Base-by-base conservation (phyloP, 2,797 vertebrate species). In the Neosilurus mollespiculum region DNA sequence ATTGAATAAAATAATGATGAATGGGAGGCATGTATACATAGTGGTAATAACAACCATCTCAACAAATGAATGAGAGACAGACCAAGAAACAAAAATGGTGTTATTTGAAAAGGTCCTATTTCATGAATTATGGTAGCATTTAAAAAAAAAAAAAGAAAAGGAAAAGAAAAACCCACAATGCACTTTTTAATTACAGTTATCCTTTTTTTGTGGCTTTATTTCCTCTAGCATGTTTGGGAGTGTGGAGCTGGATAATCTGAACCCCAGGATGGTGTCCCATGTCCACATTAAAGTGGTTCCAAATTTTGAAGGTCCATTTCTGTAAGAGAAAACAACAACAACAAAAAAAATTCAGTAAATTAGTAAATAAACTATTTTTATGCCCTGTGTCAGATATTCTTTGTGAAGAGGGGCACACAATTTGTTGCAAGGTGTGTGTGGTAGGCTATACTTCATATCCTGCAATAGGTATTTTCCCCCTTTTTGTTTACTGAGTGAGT, bases 251-350 rank as follows among this genome's bases (percentile, higher is more conserved):
- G 92, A 93, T 75, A 85, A 82, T 66, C 90, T 95, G 72, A 92
- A 93, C 83, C 93, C 93, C 11, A 84, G 84, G 70, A 92, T 89
- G 84, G 93, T 95, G 85, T 80, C 93, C 76, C 86, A 93, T 70
- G 92, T 95, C 89, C 93, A 95, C 90, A 93, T 95, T 71, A 94
- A 93, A 81, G 93, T 95, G 90, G 92, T 93, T 82, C 81, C 93
- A 83, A 92, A 93, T 73, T 85, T 91, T 5, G 89, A 92, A 0
- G 95, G 94, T 61, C 94, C 94, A 0, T 86, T 90, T 22, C 78
- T 92, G 94, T 95, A 85, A 92, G 93, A 30, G 87, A 56, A 11
- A 71, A 53, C n/a, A n/a, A n/a, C n/a, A n/a, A n/a, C n/a, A n/a
- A n/a, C n/a, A 1, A 15, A 9, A 65, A 34, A 77, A 62, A n/a